Conservation (phyloP, 2,113 vertebrate genomes). For the Psilopsiagon aurifrons region DNA sequence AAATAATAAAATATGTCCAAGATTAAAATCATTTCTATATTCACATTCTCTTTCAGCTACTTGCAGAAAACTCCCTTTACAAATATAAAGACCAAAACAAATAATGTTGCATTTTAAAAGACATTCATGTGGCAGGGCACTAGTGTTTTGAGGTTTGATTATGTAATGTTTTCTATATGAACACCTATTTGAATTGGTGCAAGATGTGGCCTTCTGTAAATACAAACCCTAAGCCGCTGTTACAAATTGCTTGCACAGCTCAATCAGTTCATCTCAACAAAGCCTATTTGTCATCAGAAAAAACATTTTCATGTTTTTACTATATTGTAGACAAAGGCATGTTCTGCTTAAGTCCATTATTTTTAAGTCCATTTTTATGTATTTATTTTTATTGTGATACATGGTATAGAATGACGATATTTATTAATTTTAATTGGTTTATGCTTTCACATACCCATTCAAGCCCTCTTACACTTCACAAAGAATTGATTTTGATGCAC, state of each 20-base stretch:
- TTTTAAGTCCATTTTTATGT: neutral
- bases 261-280: neutral
- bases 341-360: neutral
- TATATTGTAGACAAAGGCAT: neutral
- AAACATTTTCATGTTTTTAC: neutral
- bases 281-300: neutral
- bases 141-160: neutral
- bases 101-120: neutral
- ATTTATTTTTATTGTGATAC: neutral
- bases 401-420: neutral
- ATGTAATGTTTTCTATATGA: neutral
- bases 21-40: neutral
- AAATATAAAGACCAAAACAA: neutral
- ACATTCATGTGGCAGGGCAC: accelerated
- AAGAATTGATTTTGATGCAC: neutral
- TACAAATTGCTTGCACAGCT: neutral
- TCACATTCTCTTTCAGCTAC: neutral
- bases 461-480: neutral
- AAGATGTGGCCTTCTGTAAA: neutral
- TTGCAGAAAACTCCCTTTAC: neutral
- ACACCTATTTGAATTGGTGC: neutral
- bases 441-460: neutral
- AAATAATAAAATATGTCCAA: neutral
- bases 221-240: neutral
- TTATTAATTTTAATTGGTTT: neutral